A percentile compares a stretch with the other conserved stretches of the same genome.
phyloP scores from a whole-genome alignment of 1,140 invertebrate species.

The Pseudomyrmex flavicornis region DNA sequence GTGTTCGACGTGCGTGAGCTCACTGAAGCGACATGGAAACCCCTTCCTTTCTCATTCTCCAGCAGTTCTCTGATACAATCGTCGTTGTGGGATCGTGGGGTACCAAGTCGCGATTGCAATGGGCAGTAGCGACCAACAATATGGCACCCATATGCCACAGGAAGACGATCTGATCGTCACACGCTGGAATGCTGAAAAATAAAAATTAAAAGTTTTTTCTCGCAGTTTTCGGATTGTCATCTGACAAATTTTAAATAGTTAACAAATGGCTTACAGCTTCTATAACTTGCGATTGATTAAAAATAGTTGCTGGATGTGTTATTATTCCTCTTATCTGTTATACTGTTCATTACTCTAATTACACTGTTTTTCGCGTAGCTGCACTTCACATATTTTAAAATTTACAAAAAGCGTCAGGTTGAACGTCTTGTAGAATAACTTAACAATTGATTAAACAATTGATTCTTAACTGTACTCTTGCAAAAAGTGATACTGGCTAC shows the following conservation, averaged over 20 bases:
- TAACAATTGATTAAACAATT: background rate
- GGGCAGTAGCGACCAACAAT: constrained; percentile 11
- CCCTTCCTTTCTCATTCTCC: constrained; percentile 59
- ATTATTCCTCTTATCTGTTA: too few species aligned
- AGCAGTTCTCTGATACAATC: constrained; percentile 52
- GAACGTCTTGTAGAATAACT: background rate
- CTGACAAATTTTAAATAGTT: background rate
- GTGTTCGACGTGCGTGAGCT: constrained; percentile 77
- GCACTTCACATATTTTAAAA: background rate
- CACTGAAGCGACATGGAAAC: constrained; percentile 74
- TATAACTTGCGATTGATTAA: too few species aligned
- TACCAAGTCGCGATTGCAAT: constrained; percentile 58
- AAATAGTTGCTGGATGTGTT: too few species aligned
- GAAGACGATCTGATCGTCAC: background rate
- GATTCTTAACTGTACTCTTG: background rate
- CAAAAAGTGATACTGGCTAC: background rate
- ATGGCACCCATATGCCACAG: background rate
- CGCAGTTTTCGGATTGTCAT: background rate
- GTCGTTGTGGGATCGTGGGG: constrained; percentile 60
- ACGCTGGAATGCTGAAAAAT: background rate
- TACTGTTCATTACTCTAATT: too few species aligned
- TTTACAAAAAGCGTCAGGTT: background rate
- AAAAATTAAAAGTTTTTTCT: background rate
- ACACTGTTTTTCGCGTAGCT: too few species aligned
- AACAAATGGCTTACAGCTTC: too few species aligned